phyloP scores from a whole-genome alignment of 2,797 vertebrate species.

The Onychomys leucogaster region DNA sequence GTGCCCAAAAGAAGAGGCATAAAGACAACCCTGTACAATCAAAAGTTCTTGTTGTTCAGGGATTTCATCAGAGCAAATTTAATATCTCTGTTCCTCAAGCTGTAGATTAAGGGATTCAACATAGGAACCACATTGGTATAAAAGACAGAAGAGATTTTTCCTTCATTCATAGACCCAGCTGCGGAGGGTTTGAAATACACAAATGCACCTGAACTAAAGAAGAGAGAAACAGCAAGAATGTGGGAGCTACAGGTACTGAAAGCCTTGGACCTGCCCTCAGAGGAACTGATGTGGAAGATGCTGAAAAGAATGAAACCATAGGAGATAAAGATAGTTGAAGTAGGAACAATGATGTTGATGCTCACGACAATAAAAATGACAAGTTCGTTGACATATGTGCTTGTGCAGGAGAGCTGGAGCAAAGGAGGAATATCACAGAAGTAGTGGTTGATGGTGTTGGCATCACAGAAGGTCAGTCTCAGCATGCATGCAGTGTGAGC shows the following conservation, averaged over 20 bases:
- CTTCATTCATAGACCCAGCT: not conserved
- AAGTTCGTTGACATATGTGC: conserved; percentile 6
- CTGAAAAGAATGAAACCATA: conserved; percentile 48
- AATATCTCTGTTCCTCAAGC: conserved; percentile 56
- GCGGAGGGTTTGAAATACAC: conserved; percentile 32
- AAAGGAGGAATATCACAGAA: conserved; percentile 73
- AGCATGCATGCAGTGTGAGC: not conserved
- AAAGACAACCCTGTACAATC: not conserved
- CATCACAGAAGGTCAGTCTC: conserved; percentile 66
- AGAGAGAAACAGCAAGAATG: conserved; percentile 12
- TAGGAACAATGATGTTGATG: not conserved
- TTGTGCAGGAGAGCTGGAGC: conserved; percentile 64
- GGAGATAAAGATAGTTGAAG: conserved; percentile 16
- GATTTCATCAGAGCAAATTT: conserved; percentile 6
- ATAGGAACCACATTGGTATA: conserved; percentile 55
- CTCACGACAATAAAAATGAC: not conserved
- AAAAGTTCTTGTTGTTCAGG: not conserved
- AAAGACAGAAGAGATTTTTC: conserved; percentile 54
- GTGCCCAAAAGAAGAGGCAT: not conserved
- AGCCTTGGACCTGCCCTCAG: conserved; percentile 15
- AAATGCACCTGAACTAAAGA: conserved; percentile 42
- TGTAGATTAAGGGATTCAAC: conserved; percentile 65
- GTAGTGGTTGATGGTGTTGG: conserved; percentile 61
- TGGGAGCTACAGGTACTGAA: conserved; percentile 59
- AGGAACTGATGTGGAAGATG: not conserved